Base-by-base conservation (phyloP, 2,888 invertebrate genomes). In the Morinoia aosen region DNA sequence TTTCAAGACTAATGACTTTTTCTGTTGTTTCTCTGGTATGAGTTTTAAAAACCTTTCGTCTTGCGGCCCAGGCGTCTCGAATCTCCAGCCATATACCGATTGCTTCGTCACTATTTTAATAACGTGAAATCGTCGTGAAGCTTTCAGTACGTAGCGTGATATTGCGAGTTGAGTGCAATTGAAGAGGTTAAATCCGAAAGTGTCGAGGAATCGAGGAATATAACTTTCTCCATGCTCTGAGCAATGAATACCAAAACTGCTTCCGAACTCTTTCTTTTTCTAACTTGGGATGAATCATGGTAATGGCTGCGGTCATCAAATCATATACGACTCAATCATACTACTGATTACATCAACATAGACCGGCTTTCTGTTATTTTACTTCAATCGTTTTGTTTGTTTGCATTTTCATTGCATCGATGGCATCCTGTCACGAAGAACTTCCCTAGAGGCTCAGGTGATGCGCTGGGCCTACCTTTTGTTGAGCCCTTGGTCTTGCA, bases 371-470 rank as follows among this genome's bases (percentile, higher is more conserved):
- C 33, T 76, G 25, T 76, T 76, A 10, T 48, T 76, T 76, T 25
- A 33, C n/a, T n/a, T n/a, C n/a, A n/a, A n/a, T 76, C 25, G 25
- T 16, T 76, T 33, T 25, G 25, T 33, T 25, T 76, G 40, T 40
- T 16, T 16, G 40, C 90, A 39, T 40, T 90, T 88, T 90, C 90
- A 12, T 12, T 40, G 48, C 39, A 90, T 40, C 90, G 90, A 48
- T 40, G 19, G 12, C 11, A 90, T 90, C 19, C 40, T 48, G 39
- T 90, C 40, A 40, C 39, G 16, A 90, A 39, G 40, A 11, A 39
- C 48, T 90, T 33, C 40, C 40, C 90, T 90, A 11, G 90, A 40
- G 90, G 40, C 93, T 56, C 93, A 93, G 93, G 93, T 93, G 93
- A 57, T 16, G 93, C 39, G 25, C 5, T 14, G 12, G 57, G 56